Conservation (phyloP, 2,113 vertebrate genomes). For the Pagrus major region DNA sequence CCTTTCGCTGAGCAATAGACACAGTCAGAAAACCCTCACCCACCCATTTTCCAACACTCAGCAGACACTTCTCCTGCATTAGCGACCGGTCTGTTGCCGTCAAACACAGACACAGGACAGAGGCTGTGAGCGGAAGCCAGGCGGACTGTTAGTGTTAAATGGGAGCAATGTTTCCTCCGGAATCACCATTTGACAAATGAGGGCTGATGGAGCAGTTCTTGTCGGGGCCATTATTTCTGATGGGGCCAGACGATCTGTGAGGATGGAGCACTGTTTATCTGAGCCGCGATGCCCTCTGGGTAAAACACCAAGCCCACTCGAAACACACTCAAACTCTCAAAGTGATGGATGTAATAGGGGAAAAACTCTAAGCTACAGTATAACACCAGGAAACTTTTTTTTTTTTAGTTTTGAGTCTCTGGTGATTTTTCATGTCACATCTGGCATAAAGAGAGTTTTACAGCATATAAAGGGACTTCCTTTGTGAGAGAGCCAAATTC, state of each 20-base stretch:
- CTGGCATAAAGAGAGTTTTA: constrained; percentile 6
- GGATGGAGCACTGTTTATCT: constrained; percentile 54
- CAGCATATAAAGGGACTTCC: constrained; percentile 6
- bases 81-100: constrained; percentile 42
- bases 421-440: constrained; percentile 7
- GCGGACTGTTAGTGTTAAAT: constrained; percentile 70
- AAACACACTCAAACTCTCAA: constrained; percentile 51
- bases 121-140: constrained; percentile 60
- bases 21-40: constrained; percentile 34
- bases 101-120: constrained; percentile 57
- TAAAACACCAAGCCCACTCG: constrained; percentile 33
- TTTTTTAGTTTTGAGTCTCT: constrained; percentile 2
- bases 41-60: constrained; percentile 63
- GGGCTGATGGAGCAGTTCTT: constrained; percentile 65
- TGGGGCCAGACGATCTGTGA: constrained; percentile 52
- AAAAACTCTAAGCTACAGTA: constrained; percentile 29
- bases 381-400: constrained; percentile 4
- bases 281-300: constrained; percentile 28
- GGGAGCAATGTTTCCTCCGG: constrained; percentile 61
- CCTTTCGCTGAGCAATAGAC: constrained; percentile 29
- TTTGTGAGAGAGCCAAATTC: constrained; percentile 43
- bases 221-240: constrained; percentile 65
- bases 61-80: constrained; percentile 65
- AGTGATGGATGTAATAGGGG: constrained; percentile 39
- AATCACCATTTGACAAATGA: constrained; percentile 62